A percentile compares a stretch with the other conserved stretches of the same genome.
phyloP scores from a whole-genome alignment of 2,888 invertebrate species.

The Himalopsyche anomala region DNA sequence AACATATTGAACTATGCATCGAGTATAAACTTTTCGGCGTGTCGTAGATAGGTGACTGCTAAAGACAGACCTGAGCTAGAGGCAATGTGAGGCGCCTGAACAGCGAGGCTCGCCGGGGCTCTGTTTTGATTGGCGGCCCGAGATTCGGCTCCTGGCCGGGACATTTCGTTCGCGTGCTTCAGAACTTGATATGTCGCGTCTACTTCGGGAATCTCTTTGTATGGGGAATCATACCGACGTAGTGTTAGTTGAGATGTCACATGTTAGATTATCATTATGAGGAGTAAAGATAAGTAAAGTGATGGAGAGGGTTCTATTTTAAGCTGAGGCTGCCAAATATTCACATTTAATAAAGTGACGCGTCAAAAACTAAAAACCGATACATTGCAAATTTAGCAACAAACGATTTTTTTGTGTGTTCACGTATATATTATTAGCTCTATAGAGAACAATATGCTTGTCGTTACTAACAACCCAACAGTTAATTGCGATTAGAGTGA shows the following conservation, averaged over 20 bases:
- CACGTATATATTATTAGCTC: too few species aligned
- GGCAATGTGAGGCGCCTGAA: constrained; percentile 81
- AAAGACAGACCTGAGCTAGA: constrained; percentile 83
- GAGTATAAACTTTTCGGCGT: constrained; percentile 1
- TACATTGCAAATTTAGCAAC: too few species aligned
- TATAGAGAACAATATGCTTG: too few species aligned
- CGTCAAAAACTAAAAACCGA: too few species aligned
- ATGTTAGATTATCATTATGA: background rate
- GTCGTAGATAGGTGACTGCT: background rate
- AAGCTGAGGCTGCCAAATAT: background rate
- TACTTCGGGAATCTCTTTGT: constrained; percentile 81
- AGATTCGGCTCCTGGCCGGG: constrained; percentile 75
- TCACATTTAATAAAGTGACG: background rate
- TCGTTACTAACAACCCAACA: too few species aligned
- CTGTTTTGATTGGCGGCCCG: constrained; percentile 69
- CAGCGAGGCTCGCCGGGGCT: constrained; percentile 78
- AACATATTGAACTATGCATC: constrained; percentile 36
- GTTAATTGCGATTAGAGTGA: too few species aligned
- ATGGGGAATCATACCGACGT: background rate
- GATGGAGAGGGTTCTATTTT: too few species aligned
- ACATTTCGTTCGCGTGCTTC: constrained; percentile 95
- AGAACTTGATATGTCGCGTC: constrained; percentile 96
- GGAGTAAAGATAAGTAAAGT: background rate
- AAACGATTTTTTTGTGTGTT: too few species aligned
- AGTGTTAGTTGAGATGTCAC: constrained; percentile 39